phyloP scores from a whole-genome alignment of 2,113 vertebrate genomes.

The Ahaetulla prasina region DNA sequence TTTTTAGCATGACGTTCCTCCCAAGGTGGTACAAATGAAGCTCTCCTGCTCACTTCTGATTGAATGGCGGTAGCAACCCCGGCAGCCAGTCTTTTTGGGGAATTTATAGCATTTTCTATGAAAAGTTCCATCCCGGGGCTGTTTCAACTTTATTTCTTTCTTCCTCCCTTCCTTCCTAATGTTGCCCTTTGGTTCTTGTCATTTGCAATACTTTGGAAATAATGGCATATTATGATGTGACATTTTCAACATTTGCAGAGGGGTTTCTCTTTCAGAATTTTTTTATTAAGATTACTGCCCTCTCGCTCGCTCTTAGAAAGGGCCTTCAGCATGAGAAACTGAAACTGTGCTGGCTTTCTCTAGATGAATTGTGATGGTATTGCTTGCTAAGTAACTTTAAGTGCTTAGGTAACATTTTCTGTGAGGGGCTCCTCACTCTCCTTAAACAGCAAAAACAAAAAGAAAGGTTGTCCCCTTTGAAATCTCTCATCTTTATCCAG shows the following conservation, averaged over 20 bases:
- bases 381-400: not conserved
- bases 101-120: not conserved
- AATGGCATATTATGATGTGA: not conserved
- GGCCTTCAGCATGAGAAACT: conserved; percentile 4
- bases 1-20: not conserved
- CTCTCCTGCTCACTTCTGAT: not conserved
- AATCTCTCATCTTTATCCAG: not conserved
- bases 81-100: not conserved
- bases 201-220: not conserved
- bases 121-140: not conserved
- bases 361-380: not conserved
- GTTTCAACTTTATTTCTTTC: not conserved
- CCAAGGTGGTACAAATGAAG: not conserved
- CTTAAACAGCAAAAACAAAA: not conserved
- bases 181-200: not conserved
- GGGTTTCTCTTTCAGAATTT: not conserved
- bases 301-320: conserved; percentile 1
- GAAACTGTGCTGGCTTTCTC: not conserved
- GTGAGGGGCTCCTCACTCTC: not conserved
- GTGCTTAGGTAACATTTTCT: not conserved
- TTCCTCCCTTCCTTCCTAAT: conserved; percentile 1
- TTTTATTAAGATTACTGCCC: not conserved
- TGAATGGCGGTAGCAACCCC: not conserved
- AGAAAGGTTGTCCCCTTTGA: not conserved
- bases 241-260: not conserved